Conservation (phyloP, 2,797 vertebrate genomes). For the Petrocephalus schoutedeni region DNA sequence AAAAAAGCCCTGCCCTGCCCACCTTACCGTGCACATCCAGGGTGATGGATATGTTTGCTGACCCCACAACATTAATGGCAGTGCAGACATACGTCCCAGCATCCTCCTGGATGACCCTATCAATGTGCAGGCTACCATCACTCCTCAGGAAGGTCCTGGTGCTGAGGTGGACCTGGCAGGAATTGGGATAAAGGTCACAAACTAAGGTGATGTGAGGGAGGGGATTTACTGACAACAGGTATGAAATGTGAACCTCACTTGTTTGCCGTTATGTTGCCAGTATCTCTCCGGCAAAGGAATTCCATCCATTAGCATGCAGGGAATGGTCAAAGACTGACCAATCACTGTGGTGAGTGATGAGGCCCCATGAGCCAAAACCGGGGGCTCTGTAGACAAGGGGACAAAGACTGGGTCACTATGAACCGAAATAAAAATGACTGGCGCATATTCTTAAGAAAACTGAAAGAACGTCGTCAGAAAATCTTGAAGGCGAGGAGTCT, state of each 20-base stretch:
- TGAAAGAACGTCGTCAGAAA: neutral
- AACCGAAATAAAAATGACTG: neutral
- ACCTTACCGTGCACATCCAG: slow-evolving; percentile 74
- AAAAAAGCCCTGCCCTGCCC: neutral
- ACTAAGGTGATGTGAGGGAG: neutral
- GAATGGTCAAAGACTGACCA: slow-evolving; percentile 72
- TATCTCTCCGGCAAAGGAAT: slow-evolving; percentile 72
- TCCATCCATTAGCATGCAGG: slow-evolving; percentile 78
- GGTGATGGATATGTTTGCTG: slow-evolving; percentile 61
- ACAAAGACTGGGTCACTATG: neutral
- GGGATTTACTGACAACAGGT: neutral
- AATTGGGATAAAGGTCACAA: neutral
- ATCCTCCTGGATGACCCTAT: slow-evolving; percentile 58
- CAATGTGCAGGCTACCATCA: slow-evolving; percentile 78
- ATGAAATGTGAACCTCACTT: slow-evolving; percentile 59
- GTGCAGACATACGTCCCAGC: slow-evolving; percentile 74
- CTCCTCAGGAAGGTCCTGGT: slow-evolving; percentile 58
- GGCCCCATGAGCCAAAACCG: slow-evolving; percentile 68
- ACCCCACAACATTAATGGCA: slow-evolving; percentile 72
- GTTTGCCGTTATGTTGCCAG: slow-evolving; percentile 73
- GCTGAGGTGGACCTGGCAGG: slow-evolving; percentile 58
- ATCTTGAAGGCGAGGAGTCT: neutral
- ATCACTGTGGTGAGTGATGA: slow-evolving; percentile 57
- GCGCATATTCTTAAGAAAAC: slow-evolving; percentile 19
- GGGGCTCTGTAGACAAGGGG: slow-evolving; percentile 56